Evolutionary conservation across 2,888 invertebrate species (phyloP).

Genomic region (Drosophila robusta): DNA sequence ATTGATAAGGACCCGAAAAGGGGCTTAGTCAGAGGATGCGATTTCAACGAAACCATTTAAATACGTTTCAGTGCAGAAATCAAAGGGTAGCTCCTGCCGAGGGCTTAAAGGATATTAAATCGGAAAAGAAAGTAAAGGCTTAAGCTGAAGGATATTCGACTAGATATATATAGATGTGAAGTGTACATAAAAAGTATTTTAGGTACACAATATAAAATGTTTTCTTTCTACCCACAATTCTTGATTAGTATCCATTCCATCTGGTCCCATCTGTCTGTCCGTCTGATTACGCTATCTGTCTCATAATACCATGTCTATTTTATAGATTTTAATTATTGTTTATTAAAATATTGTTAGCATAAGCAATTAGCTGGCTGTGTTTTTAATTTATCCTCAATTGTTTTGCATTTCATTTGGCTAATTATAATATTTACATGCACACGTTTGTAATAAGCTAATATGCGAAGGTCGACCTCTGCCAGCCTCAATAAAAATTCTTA

Average conservation of each 20-base stretch:
- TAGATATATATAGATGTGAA: background rate
- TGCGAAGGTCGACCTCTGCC: conserved; percentile 22
- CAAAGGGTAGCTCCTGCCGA: background rate
- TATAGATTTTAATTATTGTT: background rate
- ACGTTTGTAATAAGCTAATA: background rate
- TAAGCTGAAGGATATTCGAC: background rate
- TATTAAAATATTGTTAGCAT: background rate
- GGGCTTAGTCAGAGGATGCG: conserved; percentile 10
- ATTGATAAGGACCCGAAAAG: conserved; percentile 41
- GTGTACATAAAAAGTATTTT: no score
- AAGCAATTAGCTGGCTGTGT: conserved; percentile 5
- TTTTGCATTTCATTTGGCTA: conserved; percentile 23
- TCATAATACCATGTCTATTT: no score
- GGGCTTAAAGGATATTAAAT: conserved; percentile 4
- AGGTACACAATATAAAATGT: no score
- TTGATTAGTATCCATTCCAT: no score
- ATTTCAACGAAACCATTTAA: conserved; percentile 9
- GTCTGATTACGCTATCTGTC: no score
- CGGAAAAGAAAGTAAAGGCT: background rate
- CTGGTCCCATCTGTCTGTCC: no score
- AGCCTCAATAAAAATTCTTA: conserved; percentile 17
- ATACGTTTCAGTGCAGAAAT: conserved; percentile 9
- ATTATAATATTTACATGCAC: conserved; percentile 27
- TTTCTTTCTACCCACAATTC: no score
- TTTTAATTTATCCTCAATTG: conserved; percentile 24